Evolutionary conservation across 35 echinoderm and acorn worm genomes (phyloP).

Genomic region (Ptychodera flava): DNA sequence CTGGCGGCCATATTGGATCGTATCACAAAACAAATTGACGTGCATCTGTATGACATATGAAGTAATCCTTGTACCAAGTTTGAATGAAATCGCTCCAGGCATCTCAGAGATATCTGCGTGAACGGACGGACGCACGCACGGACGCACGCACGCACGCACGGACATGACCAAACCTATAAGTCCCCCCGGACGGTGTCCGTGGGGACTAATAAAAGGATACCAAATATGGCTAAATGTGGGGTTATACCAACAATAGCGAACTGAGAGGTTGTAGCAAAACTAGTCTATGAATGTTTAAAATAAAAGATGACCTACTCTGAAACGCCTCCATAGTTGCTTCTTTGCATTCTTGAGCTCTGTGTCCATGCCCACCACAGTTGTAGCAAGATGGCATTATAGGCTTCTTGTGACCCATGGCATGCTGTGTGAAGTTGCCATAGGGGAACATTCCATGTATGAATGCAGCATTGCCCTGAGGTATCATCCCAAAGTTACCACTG

Average conservation of each 20-base stretch:
- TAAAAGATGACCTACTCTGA: not conserved
- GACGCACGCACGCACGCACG: not conserved
- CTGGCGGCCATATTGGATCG: too few species aligned
- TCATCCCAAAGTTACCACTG: not conserved
- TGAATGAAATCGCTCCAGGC: too few species aligned
- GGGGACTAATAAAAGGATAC: too few species aligned
- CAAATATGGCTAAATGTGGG: too few species aligned
- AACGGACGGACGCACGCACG: not conserved
- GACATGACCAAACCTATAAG: not conserved
- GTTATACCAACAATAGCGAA: too few species aligned
- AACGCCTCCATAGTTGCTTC: conserved; percentile 63
- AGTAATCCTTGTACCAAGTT: too few species aligned
- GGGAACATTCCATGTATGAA: not conserved
- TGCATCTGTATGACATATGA: too few species aligned
- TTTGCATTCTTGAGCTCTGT: conserved; percentile 63
- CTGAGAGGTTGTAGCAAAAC: too few species aligned
- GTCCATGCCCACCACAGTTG: conserved; percentile 76
- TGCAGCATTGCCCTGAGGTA: not conserved
- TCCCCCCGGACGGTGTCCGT: not conserved
- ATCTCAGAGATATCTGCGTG: too few species aligned
- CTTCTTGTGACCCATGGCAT: not conserved
- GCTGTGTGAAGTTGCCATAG: not conserved
- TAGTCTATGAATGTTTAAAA: too few species aligned
- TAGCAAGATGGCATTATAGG: conserved; percentile 59
- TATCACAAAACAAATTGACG: too few species aligned